Evolutionary conservation across 2,113 vertebrate genomes (phyloP).

Genomic region (Neoarius graeffei): DNA sequence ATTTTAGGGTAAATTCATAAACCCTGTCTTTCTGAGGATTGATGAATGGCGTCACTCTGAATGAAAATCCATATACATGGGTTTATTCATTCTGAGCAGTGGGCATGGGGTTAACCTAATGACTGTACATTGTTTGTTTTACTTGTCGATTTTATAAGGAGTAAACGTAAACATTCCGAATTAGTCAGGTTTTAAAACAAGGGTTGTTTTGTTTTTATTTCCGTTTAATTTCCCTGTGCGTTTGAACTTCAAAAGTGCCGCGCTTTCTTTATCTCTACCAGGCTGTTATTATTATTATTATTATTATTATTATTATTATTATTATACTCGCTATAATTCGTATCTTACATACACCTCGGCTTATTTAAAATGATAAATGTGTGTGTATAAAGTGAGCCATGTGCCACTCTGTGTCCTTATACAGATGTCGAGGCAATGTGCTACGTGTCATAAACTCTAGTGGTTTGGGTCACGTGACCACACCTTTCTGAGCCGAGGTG

Average conservation of each 20-base stretch:
- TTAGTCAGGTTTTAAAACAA: neutral
- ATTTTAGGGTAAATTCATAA: conserved; percentile 58
- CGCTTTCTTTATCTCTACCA: neutral
- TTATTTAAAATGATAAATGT: neutral
- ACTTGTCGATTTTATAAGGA: neutral
- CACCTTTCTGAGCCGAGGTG: neutral
- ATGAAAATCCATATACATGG: neutral
- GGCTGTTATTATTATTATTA: neutral
- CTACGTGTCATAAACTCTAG: conserved; percentile 13
- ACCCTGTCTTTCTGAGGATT: neutral
- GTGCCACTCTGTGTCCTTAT: neutral
- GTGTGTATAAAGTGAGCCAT: neutral
- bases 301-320: neutral
- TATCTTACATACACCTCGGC: neutral
- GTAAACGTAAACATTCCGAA: neutral
- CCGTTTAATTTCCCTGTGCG: neutral
- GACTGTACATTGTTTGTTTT: neutral
- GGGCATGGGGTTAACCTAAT: neutral
- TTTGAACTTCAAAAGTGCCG: conserved; percentile 6
- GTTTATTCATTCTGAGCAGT: neutral
- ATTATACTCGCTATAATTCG: neutral
- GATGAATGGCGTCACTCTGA: neutral
- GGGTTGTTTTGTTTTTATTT: neutral
- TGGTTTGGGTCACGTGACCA: neutral
- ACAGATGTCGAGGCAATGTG: too few species aligned